Evolutionary conservation across 1,140 invertebrate genomes (phyloP), one percentile per base, ranked within the genome.

Genomic region (Camponotus pennsylvanicus): DNA sequence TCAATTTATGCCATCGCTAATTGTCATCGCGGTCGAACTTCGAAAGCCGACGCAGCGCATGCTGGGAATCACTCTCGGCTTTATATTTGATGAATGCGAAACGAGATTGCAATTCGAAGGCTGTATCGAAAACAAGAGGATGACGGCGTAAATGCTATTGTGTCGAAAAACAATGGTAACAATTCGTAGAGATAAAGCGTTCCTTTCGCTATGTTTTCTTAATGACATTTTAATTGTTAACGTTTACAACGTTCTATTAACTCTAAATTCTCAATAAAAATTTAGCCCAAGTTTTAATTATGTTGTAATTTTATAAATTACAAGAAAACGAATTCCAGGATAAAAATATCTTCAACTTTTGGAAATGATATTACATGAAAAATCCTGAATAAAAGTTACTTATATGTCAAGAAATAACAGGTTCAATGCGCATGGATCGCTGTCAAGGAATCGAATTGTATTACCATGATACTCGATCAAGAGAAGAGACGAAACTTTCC

Each of bases 1-100:
- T 88, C 90, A 83, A 91, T 92, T 92, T 92, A 91, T 92, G 85
- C 87, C 80, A 86, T 88, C 73, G 84, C 87, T 92, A 93, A 93
- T 93, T 93, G 89, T 88, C 84, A 89, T 86, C 67, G 85, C 89
- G 86, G 71, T 89, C 84, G 71, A 91, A 88, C 87, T 88, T 89
- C 57, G 71, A 52, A 79, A 70, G 64, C 45, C 9, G 37, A 37
- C 64, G 37, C 63, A 37, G 5, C 42, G 69, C 45, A 1, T 59
- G 32, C 75, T 63, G 88, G 88, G 92, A 93, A 89, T 83, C 77
- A 69, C 64, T 67, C 76, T 69, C 52, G 32, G 79, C 66, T 90
- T 90, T 90, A 85, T 77, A 88, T 90, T 67, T 80, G 76, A 88
- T 90, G 80, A 89, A 90, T 90, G 45, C 61, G n/a, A 82, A 78